phyloP scores from a whole-genome alignment of 2,888 invertebrate species.

The Lymantria dispar region DNA sequence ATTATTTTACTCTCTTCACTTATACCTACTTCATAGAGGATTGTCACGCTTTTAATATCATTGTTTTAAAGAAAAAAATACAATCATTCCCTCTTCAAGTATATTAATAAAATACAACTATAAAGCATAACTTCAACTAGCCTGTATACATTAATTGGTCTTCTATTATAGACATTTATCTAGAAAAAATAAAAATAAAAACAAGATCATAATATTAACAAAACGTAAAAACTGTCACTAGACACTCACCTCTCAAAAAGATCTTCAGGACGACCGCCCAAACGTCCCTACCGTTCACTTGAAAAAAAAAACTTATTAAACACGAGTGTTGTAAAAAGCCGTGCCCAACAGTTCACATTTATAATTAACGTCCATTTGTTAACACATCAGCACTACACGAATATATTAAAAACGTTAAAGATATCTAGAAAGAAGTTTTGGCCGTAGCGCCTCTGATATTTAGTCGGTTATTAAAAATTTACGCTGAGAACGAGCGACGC shows the following conservation, averaged over 20 bases:
- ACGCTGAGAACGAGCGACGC: slow-evolving; percentile 36
- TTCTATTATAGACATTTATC: too few relatives aligned
- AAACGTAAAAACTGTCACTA: not conserved
- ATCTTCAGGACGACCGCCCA: slow-evolving; percentile 62
- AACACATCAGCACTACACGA: slow-evolving; percentile 43
- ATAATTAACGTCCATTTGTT: slow-evolving; percentile 29
- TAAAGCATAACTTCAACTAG: too few relatives aligned
- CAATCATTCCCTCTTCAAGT: too few relatives aligned
- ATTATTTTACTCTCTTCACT: too few relatives aligned
- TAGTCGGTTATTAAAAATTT: slow-evolving; percentile 68
- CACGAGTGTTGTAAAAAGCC: slow-evolving; percentile 44
- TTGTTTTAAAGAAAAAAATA: too few relatives aligned
- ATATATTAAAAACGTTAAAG: slow-evolving; percentile 30
- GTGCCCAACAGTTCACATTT: slow-evolving; percentile 33
- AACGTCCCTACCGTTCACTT: slow-evolving; percentile 59
- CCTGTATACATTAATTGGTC: too few relatives aligned
- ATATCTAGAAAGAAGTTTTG: slow-evolving; percentile 37
- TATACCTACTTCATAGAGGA: too few relatives aligned
- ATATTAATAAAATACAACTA: too few relatives aligned
- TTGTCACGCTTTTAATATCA: too few relatives aligned
- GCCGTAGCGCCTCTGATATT: slow-evolving; percentile 42
- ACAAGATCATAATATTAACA: too few relatives aligned
- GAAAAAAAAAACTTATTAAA: slow-evolving; percentile 67
- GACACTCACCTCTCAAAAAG: slow-evolving; percentile 59
- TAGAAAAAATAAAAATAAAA: too few relatives aligned